Base-by-base conservation (phyloP, 2,888 invertebrate species). In the Blastobasis lacticolella region DNA sequence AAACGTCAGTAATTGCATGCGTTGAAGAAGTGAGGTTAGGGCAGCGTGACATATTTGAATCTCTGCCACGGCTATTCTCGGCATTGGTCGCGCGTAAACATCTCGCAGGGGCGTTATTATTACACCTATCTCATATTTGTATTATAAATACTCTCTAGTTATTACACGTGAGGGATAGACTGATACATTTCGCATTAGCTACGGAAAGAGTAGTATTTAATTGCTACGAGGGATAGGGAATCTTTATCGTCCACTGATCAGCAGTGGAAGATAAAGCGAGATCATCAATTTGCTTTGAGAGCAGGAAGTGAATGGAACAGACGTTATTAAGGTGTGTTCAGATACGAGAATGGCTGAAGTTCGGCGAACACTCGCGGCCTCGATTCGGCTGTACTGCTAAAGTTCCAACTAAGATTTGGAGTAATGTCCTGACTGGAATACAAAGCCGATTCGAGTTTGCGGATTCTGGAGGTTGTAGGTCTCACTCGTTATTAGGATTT, bases 11-110 rank as follows among this genome's bases (percentile, higher is more conserved):
- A 72, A 71, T 69, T 73, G 67, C 67, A 64, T 62, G 71, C 68
- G 63, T 61, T 69, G 71, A 61, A 64, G 65, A 73, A 74, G 75
- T 76, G 72, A 69, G 73, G 74, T 77, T 78, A 71, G 75, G 78
- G 77, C 76, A 75, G 71, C 60, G 76, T 79, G 85, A 87, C 88
- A 87, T 88, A 87, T 87, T 87, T 88, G 88, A 88, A 85, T 73
- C 87, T 72, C 73, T 87, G 88, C 88, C 88, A 88, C 78, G 60
- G 71, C 64, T 88, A 88, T 88, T 88, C 69, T 74, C 59, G 79
- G 73, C 71, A 53, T 55, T 64, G 58, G 71, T 59, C 68, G 73
- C 75, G 72, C 82, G 85, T 84, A 87, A 88, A 84, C 81, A 84
- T 71, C 68, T 62, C 59, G 64, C 67, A 61, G 62, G 54, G 63